Conservation (phyloP, 2,888 invertebrate genomes). For the Eristalis pertinax region DNA sequence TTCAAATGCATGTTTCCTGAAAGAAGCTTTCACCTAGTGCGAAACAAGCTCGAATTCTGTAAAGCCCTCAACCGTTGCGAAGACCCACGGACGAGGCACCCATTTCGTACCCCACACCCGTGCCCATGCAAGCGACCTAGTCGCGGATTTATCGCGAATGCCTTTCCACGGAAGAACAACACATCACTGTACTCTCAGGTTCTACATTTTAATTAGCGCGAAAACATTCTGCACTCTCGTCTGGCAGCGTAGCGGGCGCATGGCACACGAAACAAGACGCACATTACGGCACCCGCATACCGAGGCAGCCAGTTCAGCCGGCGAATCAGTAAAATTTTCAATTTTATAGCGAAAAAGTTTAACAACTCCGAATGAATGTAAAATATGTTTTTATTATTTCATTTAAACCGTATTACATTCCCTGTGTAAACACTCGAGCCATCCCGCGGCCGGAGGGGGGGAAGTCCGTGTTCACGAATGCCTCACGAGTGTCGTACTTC, state of each 20-base stretch:
- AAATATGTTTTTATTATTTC: slow-evolving; percentile 64
- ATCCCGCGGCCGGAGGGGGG: not conserved
- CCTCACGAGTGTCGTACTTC: slow-evolving; percentile 20
- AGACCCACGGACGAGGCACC: not conserved
- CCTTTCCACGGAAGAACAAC: not conserved
- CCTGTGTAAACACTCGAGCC: not conserved
- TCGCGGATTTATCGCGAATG: not conserved
- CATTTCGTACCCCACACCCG: not conserved
- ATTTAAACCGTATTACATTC: slow-evolving; percentile 46
- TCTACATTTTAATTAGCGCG: slow-evolving; percentile 61
- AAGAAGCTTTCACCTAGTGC: not conserved
- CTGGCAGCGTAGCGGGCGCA: not conserved
- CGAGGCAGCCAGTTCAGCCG: slow-evolving; percentile 23
- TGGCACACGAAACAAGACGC: not conserved
- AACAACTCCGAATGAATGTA: slow-evolving; percentile 45
- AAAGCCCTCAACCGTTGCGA: not conserved
- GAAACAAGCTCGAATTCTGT: not conserved
- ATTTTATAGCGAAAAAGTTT: slow-evolving; percentile 43
- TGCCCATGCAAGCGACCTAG: not conserved
- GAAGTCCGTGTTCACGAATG: not conserved
- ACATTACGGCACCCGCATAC: not conserved
- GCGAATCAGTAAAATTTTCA: slow-evolving; percentile 32
- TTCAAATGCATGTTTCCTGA: too few species aligned
- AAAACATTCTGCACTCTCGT: slow-evolving; percentile 30
- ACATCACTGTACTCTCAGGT: slow-evolving; percentile 9